A percentile compares a stretch with the other conserved stretches of the same genome.
These are phyloP conservation scores for Poeciliopsis infans DNA, from an alignment of 2,797 vertebrate genomes.

Conservation along the genomic window DNA sequence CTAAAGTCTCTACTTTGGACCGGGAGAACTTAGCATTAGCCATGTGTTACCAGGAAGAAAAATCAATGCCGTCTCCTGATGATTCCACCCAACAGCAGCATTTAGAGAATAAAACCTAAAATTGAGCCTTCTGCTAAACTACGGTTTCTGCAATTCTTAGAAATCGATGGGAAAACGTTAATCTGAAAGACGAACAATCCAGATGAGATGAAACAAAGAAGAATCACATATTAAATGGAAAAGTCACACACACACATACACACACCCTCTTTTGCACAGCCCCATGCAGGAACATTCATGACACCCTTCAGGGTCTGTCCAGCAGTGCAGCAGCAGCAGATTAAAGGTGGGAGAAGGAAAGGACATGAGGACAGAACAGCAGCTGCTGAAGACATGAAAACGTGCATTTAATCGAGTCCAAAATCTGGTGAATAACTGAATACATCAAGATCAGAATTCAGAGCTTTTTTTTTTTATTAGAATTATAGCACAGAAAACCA, in stretches of 20 bases:
- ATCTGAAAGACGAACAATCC: not conserved
- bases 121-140: not conserved
- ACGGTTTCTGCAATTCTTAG: not conserved
- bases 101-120: not conserved
- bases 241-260: not conserved
- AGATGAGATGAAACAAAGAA: not conserved
- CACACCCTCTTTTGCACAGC: not conserved
- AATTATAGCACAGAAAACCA: not conserved
- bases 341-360: constrained; percentile 22
- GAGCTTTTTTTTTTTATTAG: not conserved
- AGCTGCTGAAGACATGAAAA: constrained; percentile 42
- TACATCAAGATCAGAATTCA: not conserved
- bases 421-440: not conserved
- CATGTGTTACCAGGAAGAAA: not conserved
- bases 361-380: constrained; percentile 54
- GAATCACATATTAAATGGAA: not conserved
- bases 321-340: constrained; percentile 16
- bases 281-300: constrained; percentile 3
- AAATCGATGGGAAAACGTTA: not conserved
- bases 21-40: not conserved
- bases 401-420: not conserved
- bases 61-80: not conserved
- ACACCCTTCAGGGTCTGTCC: constrained; percentile 23
- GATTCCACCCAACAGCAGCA: not conserved
- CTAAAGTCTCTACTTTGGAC: not conserved